Evolutionary conservation across 2,888 invertebrate genomes (phyloP), one percentile per base, ranked within the genome.

Genomic region (Microchrysa polita): DNA sequence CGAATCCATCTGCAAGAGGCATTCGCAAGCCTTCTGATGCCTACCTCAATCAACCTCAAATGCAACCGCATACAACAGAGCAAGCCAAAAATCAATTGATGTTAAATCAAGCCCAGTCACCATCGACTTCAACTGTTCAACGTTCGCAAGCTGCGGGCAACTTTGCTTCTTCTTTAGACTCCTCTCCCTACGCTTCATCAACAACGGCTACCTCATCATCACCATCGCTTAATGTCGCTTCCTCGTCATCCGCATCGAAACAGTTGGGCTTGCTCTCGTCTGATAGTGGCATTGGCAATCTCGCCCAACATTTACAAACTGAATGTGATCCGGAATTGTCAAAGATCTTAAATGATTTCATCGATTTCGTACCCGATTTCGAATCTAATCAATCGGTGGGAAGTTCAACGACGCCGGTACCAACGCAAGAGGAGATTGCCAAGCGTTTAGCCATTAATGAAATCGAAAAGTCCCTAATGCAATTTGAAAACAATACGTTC

Each of bases 381-480:
- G 67, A 71, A 55, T 44, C 67, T 14, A 75, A 74, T 23, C 81
- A 75, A 10, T 76, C 78, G 12, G 76, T 77, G 27, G 81, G 82
- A 5, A 81, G 81, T 67, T 78, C 82, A 52, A 77, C 77, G 55
- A 77, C 77, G 55, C 80, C 81, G 40, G 74, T 75, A 14, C 78
- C 79, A 23, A 80, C 80, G 18, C 80, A 80, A 42, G 81, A 81
- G 74, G 81, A 81, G 74, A 79, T 80, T 57, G 90, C 90, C 80
- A 93, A 93, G 81, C 92, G 92, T 82, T 90, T 91, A 85, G 93
- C 93, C 76, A 97, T 97, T 77, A 93, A 92, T 81, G 94, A 92
- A 61, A 97, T 97, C 81, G 93, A 95, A 81, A 92, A 94, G 83
- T 93, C 93, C 79, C 87, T 97, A 80, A 97, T 97, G 96, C 92